These are phyloP conservation scores for Sparus aurata DNA, from an alignment of 2,797 vertebrate species.

Conservation along the genomic window DNA sequence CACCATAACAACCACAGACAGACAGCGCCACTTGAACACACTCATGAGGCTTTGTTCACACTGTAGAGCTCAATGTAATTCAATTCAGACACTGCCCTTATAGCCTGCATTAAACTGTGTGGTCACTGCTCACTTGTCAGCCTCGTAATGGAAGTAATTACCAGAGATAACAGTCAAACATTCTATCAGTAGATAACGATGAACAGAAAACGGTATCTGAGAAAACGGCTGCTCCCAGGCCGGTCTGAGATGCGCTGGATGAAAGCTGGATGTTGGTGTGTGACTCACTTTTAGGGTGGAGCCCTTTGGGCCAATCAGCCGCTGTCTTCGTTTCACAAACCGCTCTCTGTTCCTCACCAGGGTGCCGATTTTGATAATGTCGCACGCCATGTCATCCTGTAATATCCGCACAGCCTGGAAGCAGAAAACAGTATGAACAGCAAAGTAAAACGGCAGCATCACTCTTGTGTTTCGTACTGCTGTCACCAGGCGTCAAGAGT, in stretches of 20 bases:
- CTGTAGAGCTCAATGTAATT: too few species aligned
- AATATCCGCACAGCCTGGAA: conserved; percentile 93
- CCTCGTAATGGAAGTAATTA: neutral
- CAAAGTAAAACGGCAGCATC: neutral
- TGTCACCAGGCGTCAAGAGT: neutral
- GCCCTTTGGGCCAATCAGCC: conserved; percentile 96
- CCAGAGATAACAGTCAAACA: neutral
- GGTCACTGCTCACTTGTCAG: neutral
- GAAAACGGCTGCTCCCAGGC: neutral
- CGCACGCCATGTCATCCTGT: conserved; percentile 95
- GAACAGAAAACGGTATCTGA: neutral
- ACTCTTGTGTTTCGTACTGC: neutral
- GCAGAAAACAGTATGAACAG: neutral
- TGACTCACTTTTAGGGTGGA: conserved; percentile 93
- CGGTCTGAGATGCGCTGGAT: neutral
- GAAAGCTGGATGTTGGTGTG: neutral
- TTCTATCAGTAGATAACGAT: neutral
- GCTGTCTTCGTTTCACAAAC: conserved; percentile 95
- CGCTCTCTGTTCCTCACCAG: conserved; percentile 94
- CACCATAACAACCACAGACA: neutral
- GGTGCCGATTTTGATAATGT: conserved; percentile 97
- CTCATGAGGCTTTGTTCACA: neutral
- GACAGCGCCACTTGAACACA: too few species aligned
- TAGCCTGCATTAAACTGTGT: neutral
- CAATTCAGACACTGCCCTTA: too few species aligned